Percentiles rank a stretch among this genome's conserved stretches.
These are phyloP conservation scores for Ammodytes marinus DNA, from an alignment of 2,113 vertebrate genomes.

Conservation along the genomic window DNA sequence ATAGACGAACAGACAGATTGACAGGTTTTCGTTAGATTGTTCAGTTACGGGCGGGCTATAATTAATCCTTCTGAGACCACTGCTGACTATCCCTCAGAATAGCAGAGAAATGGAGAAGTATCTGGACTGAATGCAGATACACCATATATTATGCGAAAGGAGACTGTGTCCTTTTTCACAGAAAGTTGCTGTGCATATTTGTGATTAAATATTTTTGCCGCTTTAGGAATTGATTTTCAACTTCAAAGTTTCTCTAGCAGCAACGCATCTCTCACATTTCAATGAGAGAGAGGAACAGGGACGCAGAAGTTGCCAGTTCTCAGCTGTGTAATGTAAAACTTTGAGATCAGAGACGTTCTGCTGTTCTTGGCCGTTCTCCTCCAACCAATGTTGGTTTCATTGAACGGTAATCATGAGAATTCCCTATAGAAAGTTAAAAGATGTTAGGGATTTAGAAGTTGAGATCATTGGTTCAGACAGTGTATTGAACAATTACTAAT, in stretches of 20 bases:
- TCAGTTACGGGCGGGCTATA: conserved; percentile 60
- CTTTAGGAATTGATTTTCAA: conserved; percentile 30
- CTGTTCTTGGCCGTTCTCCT: not conserved
- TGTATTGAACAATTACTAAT: no score
- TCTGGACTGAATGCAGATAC: conserved; percentile 56
- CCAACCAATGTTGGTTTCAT: not conserved
- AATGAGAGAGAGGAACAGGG: not conserved
- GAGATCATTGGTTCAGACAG: no score
- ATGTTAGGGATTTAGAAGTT: no score
- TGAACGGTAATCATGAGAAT: not conserved
- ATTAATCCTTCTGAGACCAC: conserved; percentile 72
- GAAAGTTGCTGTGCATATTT: conserved; percentile 9
- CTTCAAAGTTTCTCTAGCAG: not conserved
- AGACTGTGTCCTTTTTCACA: not conserved
- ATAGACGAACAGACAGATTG: conserved; percentile 54
- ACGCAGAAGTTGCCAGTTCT: not conserved
- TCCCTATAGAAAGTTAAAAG: not conserved
- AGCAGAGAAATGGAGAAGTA: conserved; percentile 10
- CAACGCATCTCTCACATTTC: not conserved
- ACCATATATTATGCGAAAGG: conserved; percentile 31
- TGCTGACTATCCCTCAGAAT: conserved; percentile 39
- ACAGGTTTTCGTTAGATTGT: conserved; percentile 68
- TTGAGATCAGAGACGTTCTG: not conserved
- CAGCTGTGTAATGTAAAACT: not conserved
- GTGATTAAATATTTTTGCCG: conserved; percentile 14